Evolutionary conservation across 1,140 invertebrate genomes (phyloP).

Genomic region (Drosophila nebulosa): DNA sequence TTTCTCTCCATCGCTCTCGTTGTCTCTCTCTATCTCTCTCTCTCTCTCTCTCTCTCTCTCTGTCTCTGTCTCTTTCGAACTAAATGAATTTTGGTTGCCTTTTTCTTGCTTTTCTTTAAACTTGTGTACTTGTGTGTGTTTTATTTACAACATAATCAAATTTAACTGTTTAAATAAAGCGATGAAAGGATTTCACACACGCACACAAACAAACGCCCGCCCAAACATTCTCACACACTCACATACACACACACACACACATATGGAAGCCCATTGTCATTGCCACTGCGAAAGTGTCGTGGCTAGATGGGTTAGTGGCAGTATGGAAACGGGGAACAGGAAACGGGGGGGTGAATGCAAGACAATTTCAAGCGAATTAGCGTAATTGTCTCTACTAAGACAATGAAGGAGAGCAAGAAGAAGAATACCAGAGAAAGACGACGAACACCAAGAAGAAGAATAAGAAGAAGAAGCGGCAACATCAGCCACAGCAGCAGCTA

Average conservation of each 20-base stretch:
- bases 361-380: conserved; percentile 69
- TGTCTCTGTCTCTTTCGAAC: too few relatives aligned
- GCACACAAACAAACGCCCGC: conserved; percentile 9
- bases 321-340: not conserved
- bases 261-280: conserved; percentile 11
- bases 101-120: not conserved
- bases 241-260: conserved; percentile 25
- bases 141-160: conserved; percentile 54
- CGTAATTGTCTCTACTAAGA: conserved; percentile 65
- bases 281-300: not conserved
- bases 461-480: conserved; percentile 29
- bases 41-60: not conserved
- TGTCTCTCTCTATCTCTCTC: too few relatives aligned
- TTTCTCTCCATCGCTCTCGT: too few relatives aligned
- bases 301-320: not conserved
- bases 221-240: not conserved
- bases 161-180: conserved; percentile 53
- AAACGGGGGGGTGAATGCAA: conserved; percentile 35
- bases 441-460: conserved; percentile 23
- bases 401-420: conserved; percentile 32
- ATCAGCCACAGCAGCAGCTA: conserved; percentile 40
- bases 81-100: not conserved
- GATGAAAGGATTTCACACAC: conserved; percentile 46
- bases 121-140: conserved; percentile 10
- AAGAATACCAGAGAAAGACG: conserved; percentile 13